Evolutionary conservation across 1,140 invertebrate species (phyloP), one percentile per base, ranked within the genome.

Genomic region (Laodelphax striatellus): DNA sequence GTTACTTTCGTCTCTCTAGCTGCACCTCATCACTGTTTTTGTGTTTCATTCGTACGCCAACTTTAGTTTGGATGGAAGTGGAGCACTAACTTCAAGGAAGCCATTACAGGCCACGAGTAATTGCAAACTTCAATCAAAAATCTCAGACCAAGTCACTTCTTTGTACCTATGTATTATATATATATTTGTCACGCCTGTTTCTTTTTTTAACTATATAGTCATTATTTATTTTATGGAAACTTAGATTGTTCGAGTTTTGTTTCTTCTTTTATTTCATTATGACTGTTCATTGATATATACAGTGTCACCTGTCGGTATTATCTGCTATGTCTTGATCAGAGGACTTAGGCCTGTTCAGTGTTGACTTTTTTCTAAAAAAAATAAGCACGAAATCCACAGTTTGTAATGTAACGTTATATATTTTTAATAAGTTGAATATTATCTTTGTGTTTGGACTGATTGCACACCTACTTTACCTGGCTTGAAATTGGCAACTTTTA

Each of bases 71-170:
- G 87, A 81, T 93, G 90, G 90, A 89, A 88, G 82, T 87, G 88
- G 85, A 92, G 88, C 84, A 82, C 87, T 79, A 86, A 92, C 87
- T 93, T 93, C 89, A 89, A 85, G 84, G 87, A 92, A 83, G 88
- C 88, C 78, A 89, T 93, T 80, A 77, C 78, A 71, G 76, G 76
- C 75, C 77, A 87, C 81, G 81, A 83, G 81, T 83, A 83, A 82
- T 73, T 63, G 50, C 31, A 57, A 60, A 28, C 41, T 62, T 53
- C 60, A 62, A 55, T 44, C 43, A 44, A 54, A 13, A 21, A 22
- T 54, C 19, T 52, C 21, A 52, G 21, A 52, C 21, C n/a, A 52
- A 52, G 19, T 54, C 52, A 54, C 24, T 54, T 54, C 21, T 22
- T 54, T 54, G 19, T 44, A 44, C 43, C 43, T 44, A 50, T 16